Base-by-base conservation (phyloP, 2,888 invertebrate species). In the Elegia similella region DNA sequence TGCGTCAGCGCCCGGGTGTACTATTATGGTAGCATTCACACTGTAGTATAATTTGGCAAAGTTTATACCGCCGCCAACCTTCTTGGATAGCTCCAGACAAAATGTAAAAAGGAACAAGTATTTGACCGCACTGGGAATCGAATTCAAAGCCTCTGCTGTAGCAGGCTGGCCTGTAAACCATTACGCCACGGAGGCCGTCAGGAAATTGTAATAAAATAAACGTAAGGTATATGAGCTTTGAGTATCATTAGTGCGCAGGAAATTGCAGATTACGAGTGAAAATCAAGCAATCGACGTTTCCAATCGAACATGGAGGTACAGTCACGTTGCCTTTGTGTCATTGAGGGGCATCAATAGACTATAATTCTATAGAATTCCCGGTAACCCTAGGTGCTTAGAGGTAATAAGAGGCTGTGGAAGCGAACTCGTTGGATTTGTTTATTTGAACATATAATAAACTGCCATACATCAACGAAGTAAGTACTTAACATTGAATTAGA, bases 231-330 rank as follows among this genome's bases (percentile, higher is more conserved):
- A n/a, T n/a, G n/a, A n/a, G n/a, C n/a, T n/a, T 68, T 66, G 72
- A 69, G 65, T 67, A 65, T 76, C 77, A 76, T 79, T 80, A 79
- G 70, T 64, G 62, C 64, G 65, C 75, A 78, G 76, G 80, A 81
- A 80, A 75, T 71, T 64, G 67, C 73, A 70, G 66, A 73, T 78
- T 75, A 78, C 65, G 67, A 75, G 79, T 72, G 77, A 76, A 79
- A 78, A 75, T 77, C 67, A 66, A 63, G 70, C 72, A 73, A 70
- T 72, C 70, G 68, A 66, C 67, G 70, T 76, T 73, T 76, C 69
- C 65, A 68, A 72, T 68, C 67, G 70, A 75, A 70, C 60, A 57
- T 56, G 65, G 70, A 68, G 34, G 38, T 50, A 34, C 38, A 38
- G 50, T 50, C 50, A 50, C 50, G 50, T 50, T 34, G 34, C 12